Conservation (phyloP, 1,140 invertebrate species). For the Sminthurides bifidus region DNA sequence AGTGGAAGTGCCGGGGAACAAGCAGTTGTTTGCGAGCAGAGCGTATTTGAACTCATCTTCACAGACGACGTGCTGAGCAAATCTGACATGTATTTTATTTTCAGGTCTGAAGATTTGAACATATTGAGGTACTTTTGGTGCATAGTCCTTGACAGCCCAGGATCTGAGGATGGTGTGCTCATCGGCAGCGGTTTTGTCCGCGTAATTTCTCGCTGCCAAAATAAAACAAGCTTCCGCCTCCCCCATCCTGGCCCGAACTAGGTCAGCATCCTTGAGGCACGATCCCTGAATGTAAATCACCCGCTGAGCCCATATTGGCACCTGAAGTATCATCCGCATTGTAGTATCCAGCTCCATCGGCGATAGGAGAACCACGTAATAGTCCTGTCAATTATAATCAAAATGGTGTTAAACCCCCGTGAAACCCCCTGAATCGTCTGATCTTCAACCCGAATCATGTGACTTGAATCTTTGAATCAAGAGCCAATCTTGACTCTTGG, state of each 20-base stretch:
- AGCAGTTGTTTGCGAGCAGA: constrained; percentile 90
- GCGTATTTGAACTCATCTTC: constrained; percentile 98
- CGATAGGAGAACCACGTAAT: constrained; percentile 88
- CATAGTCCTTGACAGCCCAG: constrained; percentile 97
- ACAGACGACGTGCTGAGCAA: constrained; percentile 94
- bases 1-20: constrained; percentile 91
- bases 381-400: constrained; percentile 53
- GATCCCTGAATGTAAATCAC: constrained; percentile 97
- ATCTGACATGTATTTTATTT: constrained; percentile 96
- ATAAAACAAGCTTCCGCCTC: constrained; percentile 95
- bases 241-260: constrained; percentile 86
- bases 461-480: background rate
- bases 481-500: too few relatives aligned
- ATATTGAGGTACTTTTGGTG: constrained; percentile 65
- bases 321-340: constrained; percentile 94
- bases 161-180: constrained; percentile 49
- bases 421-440: background rate
- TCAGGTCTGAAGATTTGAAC: constrained; percentile 50
- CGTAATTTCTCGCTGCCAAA: constrained; percentile 83
- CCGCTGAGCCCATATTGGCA: constrained; percentile 93
- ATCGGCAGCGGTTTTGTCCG: constrained; percentile 87
- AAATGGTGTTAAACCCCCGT: background rate
- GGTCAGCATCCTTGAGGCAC: constrained; percentile 84
- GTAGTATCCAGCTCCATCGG: constrained; percentile 95
- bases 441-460: background rate